Base-by-base conservation (phyloP, 2,888 invertebrate species). In the Augochlorella aurata region DNA sequence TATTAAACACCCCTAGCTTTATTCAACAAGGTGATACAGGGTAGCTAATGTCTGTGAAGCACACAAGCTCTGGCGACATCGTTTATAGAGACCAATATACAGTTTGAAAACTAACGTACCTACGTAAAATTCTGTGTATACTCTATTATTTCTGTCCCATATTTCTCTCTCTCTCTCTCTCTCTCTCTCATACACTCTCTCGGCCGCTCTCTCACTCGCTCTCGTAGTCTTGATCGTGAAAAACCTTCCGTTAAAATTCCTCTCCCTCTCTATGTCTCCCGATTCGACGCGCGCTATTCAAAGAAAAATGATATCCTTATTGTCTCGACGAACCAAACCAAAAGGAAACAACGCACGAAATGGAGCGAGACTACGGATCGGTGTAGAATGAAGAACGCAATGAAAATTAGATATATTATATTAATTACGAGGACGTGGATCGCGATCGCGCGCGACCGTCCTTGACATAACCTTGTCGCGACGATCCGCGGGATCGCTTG, bases 1-100 rank as follows among this genome's bases (percentile, higher is more conserved):
- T 92, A 92, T 91, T 93, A 93, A 93, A 93, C 92, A 93, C 92
- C 93, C 93, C 93, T 93, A 93, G 89, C 90, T 93, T 93, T 93
- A 93, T 92, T 93, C 90, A 93, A 90, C 92, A 92, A 91, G 90
- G 92, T 92, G 90, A 92, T 92, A 93, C 93, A 93, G 89, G 91
- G 89, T 91, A 91, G 90, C 91, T 88, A 88, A 87, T 91, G 90
- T 90, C 90, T 88, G 90, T 89, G 90, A 93, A 93, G 91, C 91
- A 91, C 90, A 91, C 91, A 90, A 91, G 89, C 89, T 90, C 85
- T 86, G 89, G 63, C 86, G 87, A 90, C 88, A 90, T 89, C 86
- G 84, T 90, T 81, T 87, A 86, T 87, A 89, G 85, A 90, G 85
- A 91, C 90, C 85, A 88, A 90, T 88, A 88, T 89, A 90, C 89